Evolutionary conservation across 2,797 vertebrate species (phyloP).

Genomic region (Lepilemur septentrionalis): DNA sequence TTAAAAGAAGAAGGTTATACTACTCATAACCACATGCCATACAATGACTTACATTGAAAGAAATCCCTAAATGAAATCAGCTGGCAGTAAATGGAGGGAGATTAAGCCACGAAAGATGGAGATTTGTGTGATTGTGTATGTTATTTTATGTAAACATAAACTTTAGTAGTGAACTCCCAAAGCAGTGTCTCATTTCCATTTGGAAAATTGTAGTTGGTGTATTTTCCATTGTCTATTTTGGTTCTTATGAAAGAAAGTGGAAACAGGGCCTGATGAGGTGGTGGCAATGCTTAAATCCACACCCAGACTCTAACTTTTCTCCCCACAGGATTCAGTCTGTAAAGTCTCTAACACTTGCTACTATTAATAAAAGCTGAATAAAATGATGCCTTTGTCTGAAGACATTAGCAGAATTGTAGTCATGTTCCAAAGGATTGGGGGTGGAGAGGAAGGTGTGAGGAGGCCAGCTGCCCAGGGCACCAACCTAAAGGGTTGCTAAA

Average conservation of each 20-base stretch:
- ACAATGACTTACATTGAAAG: constrained; percentile 38
- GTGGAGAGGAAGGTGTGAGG: neutral
- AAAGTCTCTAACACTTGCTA: constrained; percentile 67
- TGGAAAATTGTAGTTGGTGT: constrained; percentile 46
- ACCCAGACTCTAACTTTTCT: constrained; percentile 20
- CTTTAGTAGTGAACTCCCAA: constrained; percentile 9
- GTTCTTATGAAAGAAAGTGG: constrained; percentile 62
- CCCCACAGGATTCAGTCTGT: constrained; percentile 47
- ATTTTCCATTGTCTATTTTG: constrained; percentile 76
- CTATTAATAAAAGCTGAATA: constrained; percentile 78
- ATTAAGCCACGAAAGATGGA: neutral
- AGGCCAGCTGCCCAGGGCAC: constrained; percentile 21
- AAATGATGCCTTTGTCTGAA: constrained; percentile 76
- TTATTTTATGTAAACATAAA: constrained; percentile 55
- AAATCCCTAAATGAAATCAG: neutral
- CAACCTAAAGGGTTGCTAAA: constrained; percentile 47
- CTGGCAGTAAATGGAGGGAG: neutral
- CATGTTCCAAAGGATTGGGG: constrained; percentile 43
- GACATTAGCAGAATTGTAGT: constrained; percentile 69
- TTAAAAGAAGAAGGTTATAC: neutral
- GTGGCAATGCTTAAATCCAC: constrained; percentile 59
- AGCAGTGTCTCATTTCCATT: constrained; percentile 38
- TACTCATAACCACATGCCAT: neutral
- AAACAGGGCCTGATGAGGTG: constrained; percentile 67
- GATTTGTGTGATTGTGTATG: constrained; percentile 9